Evolutionary conservation across 1,140 invertebrate species (phyloP).

Genomic region (Spodoptera frugiperda): DNA sequence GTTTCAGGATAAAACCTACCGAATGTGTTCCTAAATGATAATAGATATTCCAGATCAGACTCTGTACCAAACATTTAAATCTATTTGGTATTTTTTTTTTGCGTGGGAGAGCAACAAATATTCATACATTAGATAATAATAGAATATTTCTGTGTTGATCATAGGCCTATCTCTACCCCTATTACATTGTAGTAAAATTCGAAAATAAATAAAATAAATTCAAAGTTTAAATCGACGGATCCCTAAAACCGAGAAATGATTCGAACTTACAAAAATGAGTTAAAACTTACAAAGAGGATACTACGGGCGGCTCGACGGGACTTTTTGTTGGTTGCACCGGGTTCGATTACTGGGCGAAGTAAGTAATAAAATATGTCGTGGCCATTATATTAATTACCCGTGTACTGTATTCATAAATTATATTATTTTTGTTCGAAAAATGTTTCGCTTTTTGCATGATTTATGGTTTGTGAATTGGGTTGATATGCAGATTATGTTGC

Average conservation of each 20-base stretch:
- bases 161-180: too few relatives aligned
- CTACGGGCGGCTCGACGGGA: constrained; percentile 20
- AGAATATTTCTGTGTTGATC: too few relatives aligned
- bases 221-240: constrained; percentile 20
- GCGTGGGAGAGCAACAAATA: too few relatives aligned
- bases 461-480: neutral
- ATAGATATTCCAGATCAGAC: too few relatives aligned
- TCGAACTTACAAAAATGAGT: constrained; percentile 65
- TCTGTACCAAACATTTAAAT: too few relatives aligned
- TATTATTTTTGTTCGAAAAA: constrained; percentile 7
- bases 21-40: too few relatives aligned
- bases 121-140: too few relatives aligned
- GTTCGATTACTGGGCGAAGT: constrained; percentile 41
- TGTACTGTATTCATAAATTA: constrained; percentile 32
- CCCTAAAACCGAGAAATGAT: constrained; percentile 65
- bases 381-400: constrained; percentile 49
- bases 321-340: constrained; percentile 43
- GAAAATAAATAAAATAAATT: constrained; percentile 5
- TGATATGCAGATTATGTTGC: neutral
- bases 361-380: constrained; percentile 48
- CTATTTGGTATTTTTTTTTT: too few relatives aligned
- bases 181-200: too few relatives aligned
- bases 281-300: constrained; percentile 53
- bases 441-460: constrained; percentile 13
- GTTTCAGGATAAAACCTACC: too few relatives aligned